Conservation (phyloP, 2,888 invertebrate genomes). For the Smittia sp. region DNA sequence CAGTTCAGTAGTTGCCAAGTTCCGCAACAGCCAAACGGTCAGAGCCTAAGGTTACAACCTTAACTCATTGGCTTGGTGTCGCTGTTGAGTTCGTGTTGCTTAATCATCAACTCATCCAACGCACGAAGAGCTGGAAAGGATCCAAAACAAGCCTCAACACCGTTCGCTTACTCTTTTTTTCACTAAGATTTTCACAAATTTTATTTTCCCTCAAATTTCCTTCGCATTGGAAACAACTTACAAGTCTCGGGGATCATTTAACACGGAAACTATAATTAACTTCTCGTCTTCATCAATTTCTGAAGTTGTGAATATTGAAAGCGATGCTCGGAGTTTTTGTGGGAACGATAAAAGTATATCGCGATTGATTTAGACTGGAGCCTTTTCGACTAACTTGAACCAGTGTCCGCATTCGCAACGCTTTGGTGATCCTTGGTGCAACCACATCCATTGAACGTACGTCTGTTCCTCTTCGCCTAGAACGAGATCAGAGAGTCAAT, state of each 20-base stretch:
- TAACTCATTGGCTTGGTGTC: too few relatives aligned
- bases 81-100: too few relatives aligned
- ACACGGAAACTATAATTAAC: conserved; percentile 37
- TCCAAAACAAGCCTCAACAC: too few relatives aligned
- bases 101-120: too few relatives aligned
- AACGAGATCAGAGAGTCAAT: conserved; percentile 46
- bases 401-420: conserved; percentile 96
- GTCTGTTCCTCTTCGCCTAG: conserved; percentile 85
- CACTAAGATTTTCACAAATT: conserved; percentile 34
- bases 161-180: conserved; percentile 17
- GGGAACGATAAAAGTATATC: neutral
- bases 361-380: conserved; percentile 60
- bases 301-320: conserved; percentile 2
- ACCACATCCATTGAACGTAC: conserved; percentile 91
- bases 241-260: conserved; percentile 2
- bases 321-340: neutral
- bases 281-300: too few relatives aligned
- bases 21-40: too few relatives aligned
- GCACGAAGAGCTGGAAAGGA: too few relatives aligned
- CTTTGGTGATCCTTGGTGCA: conserved; percentile 83
- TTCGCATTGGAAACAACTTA: neutral
- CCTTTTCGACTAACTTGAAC: conserved; percentile 86
- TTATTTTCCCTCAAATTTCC: conserved; percentile 24
- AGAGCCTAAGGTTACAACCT: too few relatives aligned
- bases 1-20: too few relatives aligned